Evolutionary conservation across 1,140 invertebrate genomes (phyloP).

Genomic region (Battus philenor): DNA sequence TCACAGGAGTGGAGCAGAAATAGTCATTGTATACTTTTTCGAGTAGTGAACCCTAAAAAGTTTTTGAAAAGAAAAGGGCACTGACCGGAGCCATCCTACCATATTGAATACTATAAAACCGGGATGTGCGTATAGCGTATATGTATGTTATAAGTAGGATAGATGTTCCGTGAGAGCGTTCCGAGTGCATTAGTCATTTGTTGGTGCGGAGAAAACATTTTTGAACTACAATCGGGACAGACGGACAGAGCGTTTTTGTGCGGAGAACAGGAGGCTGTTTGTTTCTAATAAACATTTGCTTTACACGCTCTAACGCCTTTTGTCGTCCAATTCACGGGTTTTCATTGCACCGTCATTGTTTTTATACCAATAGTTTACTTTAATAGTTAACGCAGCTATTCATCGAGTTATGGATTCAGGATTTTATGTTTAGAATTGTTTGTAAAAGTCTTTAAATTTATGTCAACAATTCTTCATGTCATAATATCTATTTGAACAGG

Average conservation of each 20-base stretch:
- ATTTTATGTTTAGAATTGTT: too few relatives aligned
- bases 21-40: constrained; percentile 2
- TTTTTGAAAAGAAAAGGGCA: constrained; percentile 7
- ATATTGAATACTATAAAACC: constrained; percentile 2
- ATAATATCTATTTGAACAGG: too few relatives aligned
- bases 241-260: constrained; percentile 6
- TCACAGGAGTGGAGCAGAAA: constrained; percentile 2
- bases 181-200: constrained; percentile 21
- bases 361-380: too few relatives aligned
- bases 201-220: constrained; percentile 8
- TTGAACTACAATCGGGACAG: constrained; percentile 2
- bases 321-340: background rate
- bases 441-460: too few relatives aligned
- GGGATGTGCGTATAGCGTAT: background rate
- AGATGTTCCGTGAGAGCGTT: constrained; percentile 18
- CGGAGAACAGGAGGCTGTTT: constrained; percentile 3
- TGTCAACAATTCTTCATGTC: too few relatives aligned
- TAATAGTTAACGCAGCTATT: too few relatives aligned
- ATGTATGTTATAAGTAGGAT: background rate
- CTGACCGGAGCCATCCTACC: background rate
- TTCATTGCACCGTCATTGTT: too few relatives aligned
- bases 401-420: too few relatives aligned
- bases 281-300: constrained; percentile 6
- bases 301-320: background rate
- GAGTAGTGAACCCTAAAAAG: constrained; percentile 4